Percentiles rank a stretch among this genome's conserved stretches.
These are phyloP conservation scores for Drosophila kanapiae DNA, from an alignment of 1,140 invertebrate genomes.

Conservation along the genomic window DNA sequence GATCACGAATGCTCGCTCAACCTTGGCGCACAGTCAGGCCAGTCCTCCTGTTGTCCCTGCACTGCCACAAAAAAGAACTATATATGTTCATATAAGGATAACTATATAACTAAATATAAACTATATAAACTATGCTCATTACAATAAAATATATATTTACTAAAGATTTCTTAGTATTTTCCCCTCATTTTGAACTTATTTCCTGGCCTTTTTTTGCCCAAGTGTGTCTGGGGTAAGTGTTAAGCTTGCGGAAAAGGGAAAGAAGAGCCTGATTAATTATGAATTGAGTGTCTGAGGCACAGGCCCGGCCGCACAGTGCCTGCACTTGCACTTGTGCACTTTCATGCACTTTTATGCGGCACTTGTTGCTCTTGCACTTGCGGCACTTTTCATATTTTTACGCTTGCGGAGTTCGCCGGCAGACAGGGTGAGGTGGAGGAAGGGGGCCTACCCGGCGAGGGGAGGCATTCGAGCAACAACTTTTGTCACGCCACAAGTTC, in stretches of 20 bases:
- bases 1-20: slow-evolving; percentile 50
- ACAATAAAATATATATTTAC: too few species aligned
- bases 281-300: slow-evolving; percentile 65
- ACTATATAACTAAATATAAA: too few species aligned
- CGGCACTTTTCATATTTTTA: slow-evolving; percentile 81
- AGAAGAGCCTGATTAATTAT: slow-evolving; percentile 74
- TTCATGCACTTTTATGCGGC: slow-evolving; percentile 29
- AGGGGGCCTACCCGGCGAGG: slow-evolving; percentile 40
- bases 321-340: slow-evolving; percentile 51
- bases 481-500: slow-evolving; percentile 69
- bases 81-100: background rate
- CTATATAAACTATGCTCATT: too few species aligned
- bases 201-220: background rate
- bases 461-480: slow-evolving; percentile 76
- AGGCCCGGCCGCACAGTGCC: slow-evolving; percentile 7
- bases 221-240: slow-evolving; percentile 22
- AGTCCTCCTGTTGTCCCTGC: slow-evolving; percentile 9
- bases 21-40: slow-evolving; percentile 40
- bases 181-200: background rate
- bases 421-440: slow-evolving; percentile 18
- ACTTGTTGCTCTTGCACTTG: slow-evolving; percentile 48
- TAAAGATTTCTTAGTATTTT: background rate
- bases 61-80: slow-evolving; percentile 7
- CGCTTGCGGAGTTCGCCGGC: slow-evolving; percentile 66
- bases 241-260: slow-evolving; percentile 26